phyloP scores from a whole-genome alignment of 2,113 vertebrate genomes.

The Alaudala cheleensis region DNA sequence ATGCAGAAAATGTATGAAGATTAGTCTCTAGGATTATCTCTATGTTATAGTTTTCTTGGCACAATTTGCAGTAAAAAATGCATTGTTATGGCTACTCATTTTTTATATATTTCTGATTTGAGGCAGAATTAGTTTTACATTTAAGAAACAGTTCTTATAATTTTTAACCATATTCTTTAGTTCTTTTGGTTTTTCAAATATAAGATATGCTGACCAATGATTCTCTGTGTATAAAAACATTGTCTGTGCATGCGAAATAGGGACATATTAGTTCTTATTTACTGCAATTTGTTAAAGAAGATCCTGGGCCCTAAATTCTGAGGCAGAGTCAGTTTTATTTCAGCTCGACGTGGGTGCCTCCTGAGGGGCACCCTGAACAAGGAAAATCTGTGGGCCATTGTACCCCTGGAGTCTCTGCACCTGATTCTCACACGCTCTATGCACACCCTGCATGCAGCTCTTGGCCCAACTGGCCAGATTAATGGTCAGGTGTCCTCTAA shows the following conservation, averaged over 20 bases:
- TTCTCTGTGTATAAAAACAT: not conserved
- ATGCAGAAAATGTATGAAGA: not conserved
- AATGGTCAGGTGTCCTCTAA: not conserved
- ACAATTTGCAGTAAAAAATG: not conserved
- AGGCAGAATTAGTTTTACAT: not conserved
- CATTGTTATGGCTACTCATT: not conserved
- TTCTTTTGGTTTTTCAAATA: not conserved
- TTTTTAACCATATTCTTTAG: not conserved
- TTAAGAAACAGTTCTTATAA: not conserved
- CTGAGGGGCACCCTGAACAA: no score
- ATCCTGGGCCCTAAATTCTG: rapidly evolving
- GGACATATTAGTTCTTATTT: not conserved
- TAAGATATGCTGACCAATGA: not conserved
- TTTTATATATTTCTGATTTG: not conserved
- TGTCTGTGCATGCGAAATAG: not conserved
- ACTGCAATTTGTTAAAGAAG: not conserved
- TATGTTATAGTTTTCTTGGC: not conserved
- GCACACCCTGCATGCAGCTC: rapidly evolving
- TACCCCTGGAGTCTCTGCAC: rapidly evolving
- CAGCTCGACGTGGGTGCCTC: not conserved
- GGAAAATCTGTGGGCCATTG: not conserved
- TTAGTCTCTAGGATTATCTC: not conserved
- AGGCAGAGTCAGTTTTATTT: not conserved
- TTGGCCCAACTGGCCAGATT: rapidly evolving
- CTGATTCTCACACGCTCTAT: rapidly evolving